phyloP scores from a whole-genome alignment of 2,888 invertebrate species.

The Drosophila vallismaia region DNA sequence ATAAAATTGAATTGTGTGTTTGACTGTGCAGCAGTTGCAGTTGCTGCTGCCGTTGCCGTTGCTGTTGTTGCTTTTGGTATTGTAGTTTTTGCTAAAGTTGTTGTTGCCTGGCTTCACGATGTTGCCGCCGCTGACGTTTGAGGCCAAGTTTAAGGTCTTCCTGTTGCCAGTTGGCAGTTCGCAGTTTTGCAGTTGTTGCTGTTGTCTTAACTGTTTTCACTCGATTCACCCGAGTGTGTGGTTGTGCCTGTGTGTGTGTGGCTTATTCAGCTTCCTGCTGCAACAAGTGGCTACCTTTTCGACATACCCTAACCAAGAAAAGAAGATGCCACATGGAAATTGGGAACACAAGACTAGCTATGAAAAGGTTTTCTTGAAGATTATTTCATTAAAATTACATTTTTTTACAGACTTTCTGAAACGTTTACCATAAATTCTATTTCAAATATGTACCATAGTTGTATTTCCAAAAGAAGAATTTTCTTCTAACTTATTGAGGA shows the following conservation, averaged over 20 bases:
- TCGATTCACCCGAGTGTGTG: slow-evolving; percentile 56
- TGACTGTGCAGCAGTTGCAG: slow-evolving; percentile 66
- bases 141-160: slow-evolving; percentile 79
- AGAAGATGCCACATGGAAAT: slow-evolving; percentile 3
- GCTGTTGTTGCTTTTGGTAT: slow-evolving; percentile 35
- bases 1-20: slow-evolving; percentile 76
- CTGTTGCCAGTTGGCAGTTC: slow-evolving; percentile 73
- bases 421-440: too few species aligned
- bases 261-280: slow-evolving; percentile 52
- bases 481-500: too few species aligned
- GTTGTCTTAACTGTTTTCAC: slow-evolving; percentile 76
- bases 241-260: slow-evolving; percentile 59
- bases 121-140: slow-evolving; percentile 69
- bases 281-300: slow-evolving; percentile 72
- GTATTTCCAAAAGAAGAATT: too few species aligned
- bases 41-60: slow-evolving; percentile 28
- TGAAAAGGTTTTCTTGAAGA: not conserved
- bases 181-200: slow-evolving; percentile 48
- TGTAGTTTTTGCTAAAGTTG: slow-evolving; percentile 30
- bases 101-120: slow-evolving; percentile 64
- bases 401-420: too few species aligned
- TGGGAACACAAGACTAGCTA: not conserved
- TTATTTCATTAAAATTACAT: too few species aligned
- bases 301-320: slow-evolving; percentile 48
- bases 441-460: too few species aligned